Evolutionary conservation across 2,888 invertebrate genomes (phyloP).

Genomic region (Xanthostigma xanthostigma): DNA sequence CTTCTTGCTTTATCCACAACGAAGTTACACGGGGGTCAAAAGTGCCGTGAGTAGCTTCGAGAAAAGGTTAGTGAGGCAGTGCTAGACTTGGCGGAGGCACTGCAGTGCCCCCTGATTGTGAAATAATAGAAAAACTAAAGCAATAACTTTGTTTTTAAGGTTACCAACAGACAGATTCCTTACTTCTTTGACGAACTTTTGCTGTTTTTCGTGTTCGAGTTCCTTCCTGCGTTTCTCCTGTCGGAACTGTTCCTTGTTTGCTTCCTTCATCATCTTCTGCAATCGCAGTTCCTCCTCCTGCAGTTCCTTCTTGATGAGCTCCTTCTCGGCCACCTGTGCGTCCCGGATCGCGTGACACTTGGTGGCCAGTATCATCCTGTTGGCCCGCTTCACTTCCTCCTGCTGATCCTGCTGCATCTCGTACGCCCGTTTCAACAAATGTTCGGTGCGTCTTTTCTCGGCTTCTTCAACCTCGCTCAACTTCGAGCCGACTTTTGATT

Average conservation of each 20-base stretch:
- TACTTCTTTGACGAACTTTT: conserved; percentile 10
- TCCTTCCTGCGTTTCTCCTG: conserved; percentile 36
- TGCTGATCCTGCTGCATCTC: conserved; percentile 39
- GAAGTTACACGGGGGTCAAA: no score
- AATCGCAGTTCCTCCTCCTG: conserved; percentile 40
- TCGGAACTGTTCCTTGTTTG: conserved; percentile 37
- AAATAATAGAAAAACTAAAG: no score
- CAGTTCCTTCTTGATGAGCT: conserved; percentile 38
- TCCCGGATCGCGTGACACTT: conserved; percentile 76
- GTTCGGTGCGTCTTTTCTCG: conserved; percentile 30
- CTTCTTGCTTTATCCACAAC: no score
- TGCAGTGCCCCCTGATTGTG: no score
- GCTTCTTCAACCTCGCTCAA: conserved; percentile 28
- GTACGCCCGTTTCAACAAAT: conserved; percentile 34
- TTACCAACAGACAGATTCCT: no score
- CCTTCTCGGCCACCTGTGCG: conserved; percentile 59
- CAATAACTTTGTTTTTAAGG: no score
- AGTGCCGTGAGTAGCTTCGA: no score
- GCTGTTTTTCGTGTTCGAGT: conserved; percentile 22
- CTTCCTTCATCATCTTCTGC: conserved; percentile 57
- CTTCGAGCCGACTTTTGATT: conserved; percentile 18
- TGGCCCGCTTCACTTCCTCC: conserved; percentile 55
- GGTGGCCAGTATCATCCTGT: conserved; percentile 63
- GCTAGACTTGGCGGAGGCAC: no score
- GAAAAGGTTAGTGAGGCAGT: no score